These are phyloP conservation scores for Trypoxylus dichotomus DNA, from an alignment of 1,140 invertebrate genomes.

Conservation along the genomic window DNA sequence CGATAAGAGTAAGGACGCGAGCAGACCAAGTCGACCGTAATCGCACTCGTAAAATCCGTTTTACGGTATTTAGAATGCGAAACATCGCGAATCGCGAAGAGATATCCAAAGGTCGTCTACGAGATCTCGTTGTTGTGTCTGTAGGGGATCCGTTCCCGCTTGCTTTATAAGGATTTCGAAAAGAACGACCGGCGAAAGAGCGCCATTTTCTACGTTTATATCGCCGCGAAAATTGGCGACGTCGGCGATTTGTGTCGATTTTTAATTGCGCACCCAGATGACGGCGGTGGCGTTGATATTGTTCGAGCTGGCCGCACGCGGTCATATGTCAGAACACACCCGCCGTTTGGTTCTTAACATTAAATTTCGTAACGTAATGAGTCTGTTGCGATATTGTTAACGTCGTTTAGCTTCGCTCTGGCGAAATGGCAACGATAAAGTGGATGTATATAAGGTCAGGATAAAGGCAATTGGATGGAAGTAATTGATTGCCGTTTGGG, in stretches of 20 bases:
- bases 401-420: too few relatives aligned
- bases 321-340: background rate
- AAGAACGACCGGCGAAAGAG: background rate
- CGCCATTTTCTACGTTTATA: background rate
- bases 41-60: background rate
- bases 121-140: background rate
- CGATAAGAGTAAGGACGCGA: background rate
- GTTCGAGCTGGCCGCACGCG: background rate
- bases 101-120: conserved; percentile 2
- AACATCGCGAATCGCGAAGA: background rate
- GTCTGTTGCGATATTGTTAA: background rate
- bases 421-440: too few relatives aligned
- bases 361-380: background rate
- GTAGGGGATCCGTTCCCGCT: background rate
- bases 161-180: conserved; percentile 16
- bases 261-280: conserved; percentile 9
- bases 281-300: background rate
- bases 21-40: background rate
- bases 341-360: background rate
- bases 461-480: too few relatives aligned
- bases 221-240: background rate
- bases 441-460: too few relatives aligned
- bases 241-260: background rate
- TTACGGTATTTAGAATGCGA: conserved; percentile 19
- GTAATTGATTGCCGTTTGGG: too few relatives aligned